Conservation (phyloP, 2,797 vertebrate genomes). For the Coluber constrictor region DNA sequence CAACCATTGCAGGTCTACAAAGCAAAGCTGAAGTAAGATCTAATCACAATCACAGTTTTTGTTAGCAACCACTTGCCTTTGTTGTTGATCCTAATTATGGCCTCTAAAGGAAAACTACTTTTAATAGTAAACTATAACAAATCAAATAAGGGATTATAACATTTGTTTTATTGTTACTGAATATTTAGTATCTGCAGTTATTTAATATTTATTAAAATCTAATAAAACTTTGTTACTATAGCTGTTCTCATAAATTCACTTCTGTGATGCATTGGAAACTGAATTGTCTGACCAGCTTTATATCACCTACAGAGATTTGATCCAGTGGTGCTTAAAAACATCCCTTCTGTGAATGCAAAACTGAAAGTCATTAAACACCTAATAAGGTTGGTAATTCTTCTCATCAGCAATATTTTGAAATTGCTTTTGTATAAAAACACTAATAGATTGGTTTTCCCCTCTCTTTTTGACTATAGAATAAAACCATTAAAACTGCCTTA, state of each 20-base stretch:
- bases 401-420: constrained; percentile 9
- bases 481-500: constrained; percentile 86
- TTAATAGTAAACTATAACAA: background rate
- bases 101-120: background rate
- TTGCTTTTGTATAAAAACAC: background rate
- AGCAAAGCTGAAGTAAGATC: background rate
- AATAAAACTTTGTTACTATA: background rate
- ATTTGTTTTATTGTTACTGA: background rate
- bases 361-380: constrained; percentile 92
- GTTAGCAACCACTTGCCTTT: background rate
- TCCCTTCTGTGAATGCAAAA: constrained; percentile 83
- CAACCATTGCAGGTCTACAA: background rate
- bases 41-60: background rate
- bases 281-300: constrained; percentile 9
- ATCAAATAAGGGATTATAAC: background rate
- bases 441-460: background rate
- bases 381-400: constrained; percentile 78
- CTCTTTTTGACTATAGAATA: constrained; percentile 73
- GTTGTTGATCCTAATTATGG: background rate
- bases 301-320: constrained; percentile 71
- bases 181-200: background rate
- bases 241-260: background rate
- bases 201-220: background rate
- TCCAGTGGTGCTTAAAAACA: constrained; percentile 92
- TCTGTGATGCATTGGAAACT: background rate